phyloP scores from a whole-genome alignment of 2,113 vertebrate genomes.

The Rissa tridactyla region DNA sequence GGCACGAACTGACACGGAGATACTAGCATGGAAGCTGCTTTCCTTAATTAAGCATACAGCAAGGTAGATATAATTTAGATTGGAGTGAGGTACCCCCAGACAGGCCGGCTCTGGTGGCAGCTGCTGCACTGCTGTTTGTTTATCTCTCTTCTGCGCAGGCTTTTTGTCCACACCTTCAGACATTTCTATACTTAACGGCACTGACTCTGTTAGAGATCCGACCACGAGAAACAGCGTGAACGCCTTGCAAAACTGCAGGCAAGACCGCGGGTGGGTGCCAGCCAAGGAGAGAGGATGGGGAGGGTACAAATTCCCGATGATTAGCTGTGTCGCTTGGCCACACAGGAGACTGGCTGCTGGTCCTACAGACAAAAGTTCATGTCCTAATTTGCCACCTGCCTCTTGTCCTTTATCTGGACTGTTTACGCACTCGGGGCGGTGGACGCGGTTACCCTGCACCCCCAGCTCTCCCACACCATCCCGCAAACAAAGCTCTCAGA shows the following conservation, averaged over 20 bases:
- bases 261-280: not conserved
- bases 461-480: not conserved
- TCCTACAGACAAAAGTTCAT: not conserved
- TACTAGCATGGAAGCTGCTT: not conserved
- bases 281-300: not conserved
- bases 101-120: not conserved
- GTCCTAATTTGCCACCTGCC: not conserved
- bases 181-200: not conserved
- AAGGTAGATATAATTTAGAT: not conserved
- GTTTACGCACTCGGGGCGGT: fast-evolving
- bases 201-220: fast-evolving
- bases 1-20: fast-evolving
- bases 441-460: not conserved
- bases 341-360: not conserved
- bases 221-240: not conserved
- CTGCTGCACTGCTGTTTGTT: not conserved
- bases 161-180: not conserved
- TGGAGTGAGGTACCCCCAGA: not conserved
- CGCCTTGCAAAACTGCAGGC: not conserved
- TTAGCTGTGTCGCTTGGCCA: not conserved
- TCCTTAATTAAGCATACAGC: not conserved
- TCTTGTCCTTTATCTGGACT: slow-evolving; percentile 8
- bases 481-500: not conserved
- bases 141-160: not conserved
- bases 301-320: not conserved